phyloP scores from a whole-genome alignment of 2,888 invertebrate species.

The Oasisia sp. region DNA sequence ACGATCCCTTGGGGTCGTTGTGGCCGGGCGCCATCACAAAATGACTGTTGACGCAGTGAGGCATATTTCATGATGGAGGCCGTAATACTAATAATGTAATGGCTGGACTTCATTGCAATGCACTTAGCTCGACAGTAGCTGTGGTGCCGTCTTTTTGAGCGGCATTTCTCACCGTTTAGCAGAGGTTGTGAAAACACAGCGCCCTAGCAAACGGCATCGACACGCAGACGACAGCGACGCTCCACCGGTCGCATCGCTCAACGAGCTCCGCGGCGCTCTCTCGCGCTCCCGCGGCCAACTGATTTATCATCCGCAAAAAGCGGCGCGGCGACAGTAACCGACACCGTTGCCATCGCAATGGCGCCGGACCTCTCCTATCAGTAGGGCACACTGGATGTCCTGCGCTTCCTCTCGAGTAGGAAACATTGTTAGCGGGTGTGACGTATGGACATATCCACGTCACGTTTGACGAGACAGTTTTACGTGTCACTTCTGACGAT shows the following conservation, averaged over 20 bases:
- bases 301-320: constrained; percentile 4
- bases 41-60: not conserved
- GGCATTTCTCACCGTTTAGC: not conserved
- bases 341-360: not conserved
- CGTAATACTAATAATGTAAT: not conserved
- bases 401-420: not conserved
- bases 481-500: not conserved
- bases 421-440: not conserved
- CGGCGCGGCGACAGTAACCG: not conserved
- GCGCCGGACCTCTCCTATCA: not conserved
- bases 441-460: not conserved
- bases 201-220: not conserved
- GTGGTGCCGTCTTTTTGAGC: not conserved
- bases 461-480: not conserved
- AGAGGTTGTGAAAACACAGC: not conserved
- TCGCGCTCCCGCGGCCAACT: not conserved
- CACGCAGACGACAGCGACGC: not conserved
- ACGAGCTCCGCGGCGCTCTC: not conserved
- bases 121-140: not conserved
- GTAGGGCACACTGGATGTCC: not conserved
- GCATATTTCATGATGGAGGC: not conserved
- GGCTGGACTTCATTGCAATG: not conserved
- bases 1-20: not conserved
- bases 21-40: not conserved
- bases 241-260: not conserved